Evolutionary conservation across 1,140 invertebrate species (phyloP).

Genomic region (Popillia japonica): DNA sequence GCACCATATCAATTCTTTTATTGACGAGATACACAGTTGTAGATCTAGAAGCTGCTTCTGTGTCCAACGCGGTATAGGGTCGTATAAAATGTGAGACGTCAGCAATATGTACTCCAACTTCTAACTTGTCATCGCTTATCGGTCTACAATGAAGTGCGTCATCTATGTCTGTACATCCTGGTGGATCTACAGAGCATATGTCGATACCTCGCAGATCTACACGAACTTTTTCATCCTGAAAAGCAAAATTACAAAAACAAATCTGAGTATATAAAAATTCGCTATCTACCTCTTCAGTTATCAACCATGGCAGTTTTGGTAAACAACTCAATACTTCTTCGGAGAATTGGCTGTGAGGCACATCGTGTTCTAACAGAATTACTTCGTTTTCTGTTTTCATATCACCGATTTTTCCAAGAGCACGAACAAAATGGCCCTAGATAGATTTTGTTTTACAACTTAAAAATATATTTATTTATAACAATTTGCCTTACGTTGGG

Average conservation of each 20-base stretch:
- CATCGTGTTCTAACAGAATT: constrained; percentile 95
- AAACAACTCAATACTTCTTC: constrained; percentile 92
- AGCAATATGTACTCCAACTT: constrained; percentile 95
- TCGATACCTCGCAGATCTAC: constrained; percentile 84
- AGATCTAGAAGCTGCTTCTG: constrained; percentile 83
- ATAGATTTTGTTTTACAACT: constrained; percentile 36
- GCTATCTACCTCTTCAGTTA: constrained; percentile 77
- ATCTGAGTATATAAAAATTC: background rate
- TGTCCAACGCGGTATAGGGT: constrained; percentile 86
- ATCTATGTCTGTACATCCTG: constrained; percentile 99
- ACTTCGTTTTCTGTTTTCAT: constrained; percentile 95
- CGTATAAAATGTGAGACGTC: constrained; percentile 95
- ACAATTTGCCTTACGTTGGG: constrained; percentile 62
- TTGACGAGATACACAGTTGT: constrained; percentile 94
- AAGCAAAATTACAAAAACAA: background rate
- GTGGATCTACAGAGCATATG: constrained; percentile 98
- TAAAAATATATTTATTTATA: constrained; percentile 33
- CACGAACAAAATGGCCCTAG: constrained; percentile 88
- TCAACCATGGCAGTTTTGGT: constrained; percentile 89
- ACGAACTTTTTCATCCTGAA: constrained; percentile 79
- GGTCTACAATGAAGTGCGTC: constrained; percentile 93
- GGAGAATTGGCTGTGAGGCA: constrained; percentile 94
- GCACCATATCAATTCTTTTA: constrained; percentile 86
- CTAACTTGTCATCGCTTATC: constrained; percentile 78
- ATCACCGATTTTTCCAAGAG: constrained; percentile 79